Evolutionary conservation across 2,797 vertebrate species (phyloP).

Genomic region (Numenius phaeopus): DNA sequence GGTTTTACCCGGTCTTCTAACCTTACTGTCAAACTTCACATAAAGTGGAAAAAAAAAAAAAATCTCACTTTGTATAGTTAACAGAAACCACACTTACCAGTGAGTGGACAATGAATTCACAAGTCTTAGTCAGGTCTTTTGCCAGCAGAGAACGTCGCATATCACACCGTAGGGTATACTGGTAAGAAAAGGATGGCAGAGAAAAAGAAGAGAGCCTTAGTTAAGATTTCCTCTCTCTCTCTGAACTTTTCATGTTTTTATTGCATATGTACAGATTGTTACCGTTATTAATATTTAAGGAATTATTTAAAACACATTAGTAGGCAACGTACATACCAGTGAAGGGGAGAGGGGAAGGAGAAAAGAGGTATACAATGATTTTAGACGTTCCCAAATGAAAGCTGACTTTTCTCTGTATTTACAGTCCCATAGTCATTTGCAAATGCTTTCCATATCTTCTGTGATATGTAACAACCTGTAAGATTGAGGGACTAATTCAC

Average conservation of each 20-base stretch:
- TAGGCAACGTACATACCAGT: neutral
- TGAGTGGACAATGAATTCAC: constrained; percentile 96
- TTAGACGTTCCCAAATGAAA: neutral
- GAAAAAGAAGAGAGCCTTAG: neutral
- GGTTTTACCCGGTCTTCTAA: neutral
- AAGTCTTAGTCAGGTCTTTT: constrained; percentile 94
- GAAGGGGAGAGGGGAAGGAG: neutral
- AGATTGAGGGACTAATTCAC: neutral
- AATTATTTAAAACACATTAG: neutral
- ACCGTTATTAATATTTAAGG: neutral
- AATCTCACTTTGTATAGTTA: neutral
- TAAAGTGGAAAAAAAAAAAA: neutral
- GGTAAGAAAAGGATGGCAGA: neutral
- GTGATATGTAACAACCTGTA: neutral
- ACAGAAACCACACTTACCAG: constrained; percentile 78
- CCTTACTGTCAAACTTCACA: neutral
- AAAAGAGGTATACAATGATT: neutral
- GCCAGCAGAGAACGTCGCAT: constrained; percentile 93
- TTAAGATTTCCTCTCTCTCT: neutral
- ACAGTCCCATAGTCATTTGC: neutral
- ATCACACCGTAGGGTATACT: constrained; percentile 96
- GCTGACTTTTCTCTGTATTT: neutral
- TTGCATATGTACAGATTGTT: neutral
- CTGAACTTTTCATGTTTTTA: neutral
- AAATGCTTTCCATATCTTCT: neutral